Evolutionary conservation across 2,888 invertebrate species (phyloP), one percentile per base, ranked within the genome.

Genomic region (Torymus aiolomorphi): DNA sequence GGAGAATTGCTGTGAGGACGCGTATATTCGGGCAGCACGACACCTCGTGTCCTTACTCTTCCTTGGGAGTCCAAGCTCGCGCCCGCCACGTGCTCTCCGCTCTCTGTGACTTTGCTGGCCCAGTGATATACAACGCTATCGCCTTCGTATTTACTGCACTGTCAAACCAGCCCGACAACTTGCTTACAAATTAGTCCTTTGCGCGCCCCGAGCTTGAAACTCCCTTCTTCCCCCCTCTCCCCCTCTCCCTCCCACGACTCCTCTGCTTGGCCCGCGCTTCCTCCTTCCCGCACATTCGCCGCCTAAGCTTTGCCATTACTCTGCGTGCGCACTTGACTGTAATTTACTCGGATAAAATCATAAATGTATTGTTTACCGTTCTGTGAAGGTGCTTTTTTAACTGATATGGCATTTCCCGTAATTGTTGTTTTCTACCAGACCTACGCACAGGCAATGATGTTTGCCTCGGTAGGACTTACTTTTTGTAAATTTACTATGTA

Each of bases 101-200:
- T 82, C 76, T 85, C 84, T 83, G 72, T 57, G 74, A 75, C 74
- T 74, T 74, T 57, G 72, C 62, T 86, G 84, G 84, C 84, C 83
- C 85, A 83, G 88, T 89, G 88, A 89, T 88, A 89, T 88, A 88
- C 88, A 89, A 86, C 86, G 86, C 88, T 88, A 89, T 88, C 88
- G 87, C 86, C 88, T 88, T 87, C 87, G 88, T 88, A 90, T 90
- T 89, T 88, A 89, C 89, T 88, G 87, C 89, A 87, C 87, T 89
- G 90, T 89, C 89, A 89, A 89, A 89, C 88, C 88, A 87, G 87
- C 87, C 87, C 88, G 89, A 89, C 89, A 89, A 89, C 89, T 89
- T 87, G 88, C 88, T 88, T 89, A 89, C 89, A 89, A 90, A 90
- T 89, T 89, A 89, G 88, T 88, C 72, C 80, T 76, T 71, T 52